Evolutionary conservation across 2,888 invertebrate genomes (phyloP).

Genomic region (Augochlorella aurata): DNA sequence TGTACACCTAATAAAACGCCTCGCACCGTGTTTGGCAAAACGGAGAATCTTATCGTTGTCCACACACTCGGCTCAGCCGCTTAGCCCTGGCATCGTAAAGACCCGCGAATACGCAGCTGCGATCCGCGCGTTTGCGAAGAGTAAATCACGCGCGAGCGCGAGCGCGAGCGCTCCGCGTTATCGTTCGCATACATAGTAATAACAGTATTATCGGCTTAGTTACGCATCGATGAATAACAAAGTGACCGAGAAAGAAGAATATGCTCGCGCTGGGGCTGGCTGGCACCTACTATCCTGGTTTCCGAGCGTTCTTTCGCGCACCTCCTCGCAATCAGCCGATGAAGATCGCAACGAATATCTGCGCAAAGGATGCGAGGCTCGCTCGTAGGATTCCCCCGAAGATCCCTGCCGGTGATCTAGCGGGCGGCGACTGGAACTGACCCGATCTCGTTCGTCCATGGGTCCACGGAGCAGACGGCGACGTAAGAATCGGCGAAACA

Average conservation of each 20-base stretch:
- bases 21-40: neutral
- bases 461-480: too few species aligned
- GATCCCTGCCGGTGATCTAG: too few species aligned
- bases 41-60: conserved; percentile 7
- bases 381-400: too few species aligned
- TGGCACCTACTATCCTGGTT: neutral
- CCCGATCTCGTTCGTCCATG: too few species aligned
- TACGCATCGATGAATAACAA: neutral
- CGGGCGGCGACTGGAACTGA: too few species aligned
- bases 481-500: too few species aligned
- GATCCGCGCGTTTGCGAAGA: neutral
- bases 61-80: neutral
- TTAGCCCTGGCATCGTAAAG: neutral
- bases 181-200: neutral
- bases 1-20: neutral
- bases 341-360: too few species aligned
- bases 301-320: too few species aligned
- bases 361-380: too few species aligned
- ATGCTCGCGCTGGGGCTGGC: neutral
- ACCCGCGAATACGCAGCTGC: neutral
- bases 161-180: neutral
- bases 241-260: neutral
- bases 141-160: neutral
- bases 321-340: too few species aligned
- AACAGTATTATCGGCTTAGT: neutral